These are phyloP conservation scores for Sturmia bella DNA, from an alignment of 2,888 invertebrate species.

Conservation along the genomic window DNA sequence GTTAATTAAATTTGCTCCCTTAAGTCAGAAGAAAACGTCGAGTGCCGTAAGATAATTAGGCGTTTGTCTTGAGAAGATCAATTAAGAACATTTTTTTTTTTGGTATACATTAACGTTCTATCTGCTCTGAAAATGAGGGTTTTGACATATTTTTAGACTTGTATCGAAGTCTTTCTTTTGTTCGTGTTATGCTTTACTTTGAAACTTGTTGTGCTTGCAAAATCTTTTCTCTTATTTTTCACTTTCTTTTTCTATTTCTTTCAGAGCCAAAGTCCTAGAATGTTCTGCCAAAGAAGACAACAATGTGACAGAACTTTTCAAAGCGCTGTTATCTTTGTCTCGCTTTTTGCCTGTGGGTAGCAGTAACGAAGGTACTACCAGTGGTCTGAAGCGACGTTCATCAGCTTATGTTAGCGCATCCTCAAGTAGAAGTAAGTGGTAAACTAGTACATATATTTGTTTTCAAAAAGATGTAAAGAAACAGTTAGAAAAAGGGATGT, in stretches of 20 bases:
- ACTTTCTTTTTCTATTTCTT: conserved; percentile 70
- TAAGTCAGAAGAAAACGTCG: no score
- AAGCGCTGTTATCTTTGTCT: conserved; percentile 89
- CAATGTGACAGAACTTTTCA: conserved; percentile 90
- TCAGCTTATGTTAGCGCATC: conserved; percentile 87
- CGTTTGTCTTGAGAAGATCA: no score
- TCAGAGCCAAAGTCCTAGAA: conserved; percentile 88
- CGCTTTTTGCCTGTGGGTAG: conserved; percentile 86
- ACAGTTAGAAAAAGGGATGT: neutral
- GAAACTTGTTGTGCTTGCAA: neutral
- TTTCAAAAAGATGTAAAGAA: neutral
- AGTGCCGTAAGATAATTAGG: no score
- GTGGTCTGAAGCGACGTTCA: conserved; percentile 87
- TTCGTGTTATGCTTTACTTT: neutral
- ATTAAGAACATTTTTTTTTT: neutral
- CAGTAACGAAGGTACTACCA: conserved; percentile 82
- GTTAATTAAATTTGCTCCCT: no score
- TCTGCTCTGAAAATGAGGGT: no score
- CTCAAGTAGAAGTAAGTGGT: conserved; percentile 82
- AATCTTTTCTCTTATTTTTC: neutral
- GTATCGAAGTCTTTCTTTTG: neutral
- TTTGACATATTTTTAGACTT: no score
- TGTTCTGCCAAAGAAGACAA: conserved; percentile 91
- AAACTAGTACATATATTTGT: neutral
- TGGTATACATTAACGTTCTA: no score